Conservation (phyloP, 2,113 vertebrate species). For the Emydocephalus ijimae region DNA sequence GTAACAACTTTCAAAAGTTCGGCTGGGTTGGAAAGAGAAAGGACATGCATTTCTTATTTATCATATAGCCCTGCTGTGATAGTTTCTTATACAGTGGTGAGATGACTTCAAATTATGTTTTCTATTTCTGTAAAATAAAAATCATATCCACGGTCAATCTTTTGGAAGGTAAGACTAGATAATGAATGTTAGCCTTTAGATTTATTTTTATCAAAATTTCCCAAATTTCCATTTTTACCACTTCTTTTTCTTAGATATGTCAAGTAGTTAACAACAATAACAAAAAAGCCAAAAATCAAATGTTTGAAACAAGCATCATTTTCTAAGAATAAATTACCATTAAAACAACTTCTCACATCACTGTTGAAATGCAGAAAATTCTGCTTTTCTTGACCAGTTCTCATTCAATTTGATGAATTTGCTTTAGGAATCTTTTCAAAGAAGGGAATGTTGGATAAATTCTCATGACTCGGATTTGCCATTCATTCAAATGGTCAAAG, state of each 20-base stretch:
- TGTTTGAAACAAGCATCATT: not conserved
- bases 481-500: not conserved
- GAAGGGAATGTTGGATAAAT: not conserved
- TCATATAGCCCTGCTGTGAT: not conserved
- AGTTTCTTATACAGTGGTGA: not conserved
- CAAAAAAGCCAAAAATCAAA: not conserved
- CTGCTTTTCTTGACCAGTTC: not conserved
- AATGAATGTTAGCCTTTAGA: not conserved
- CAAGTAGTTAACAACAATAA: not conserved
- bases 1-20: not conserved
- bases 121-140: not conserved
- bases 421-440: not conserved
- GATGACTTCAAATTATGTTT: not conserved
- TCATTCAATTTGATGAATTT: not conserved
- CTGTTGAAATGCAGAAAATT: not conserved
- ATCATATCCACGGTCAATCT: not conserved
- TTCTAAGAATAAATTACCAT: not conserved
- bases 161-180: not conserved
- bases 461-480: not conserved
- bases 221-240: not conserved
- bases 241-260: not conserved
- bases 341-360: not conserved
- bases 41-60: not conserved
- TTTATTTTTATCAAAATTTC: not conserved
- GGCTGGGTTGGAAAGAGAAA: not conserved